Evolutionary conservation across 1,140 invertebrate genomes (phyloP).

Genomic region (Zaprionus inermis): DNA sequence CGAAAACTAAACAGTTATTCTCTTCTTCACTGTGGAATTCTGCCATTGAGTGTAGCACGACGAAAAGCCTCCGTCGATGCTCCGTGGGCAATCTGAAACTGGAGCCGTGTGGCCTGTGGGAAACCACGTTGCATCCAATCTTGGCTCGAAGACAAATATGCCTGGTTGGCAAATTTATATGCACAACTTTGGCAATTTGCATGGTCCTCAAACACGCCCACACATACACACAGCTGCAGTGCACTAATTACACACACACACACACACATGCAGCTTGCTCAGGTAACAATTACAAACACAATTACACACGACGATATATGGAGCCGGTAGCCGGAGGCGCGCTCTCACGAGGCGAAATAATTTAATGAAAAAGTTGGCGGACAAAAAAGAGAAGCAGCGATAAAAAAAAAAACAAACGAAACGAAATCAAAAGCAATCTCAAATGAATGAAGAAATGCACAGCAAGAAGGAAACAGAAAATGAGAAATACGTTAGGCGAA

Average conservation of each 20-base stretch:
- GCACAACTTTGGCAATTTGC: slow-evolving; percentile 62
- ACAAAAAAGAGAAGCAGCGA: slow-evolving; percentile 13
- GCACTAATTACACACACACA: slow-evolving; percentile 60
- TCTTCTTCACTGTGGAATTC: neutral
- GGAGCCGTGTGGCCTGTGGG: neutral
- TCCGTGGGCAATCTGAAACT: neutral
- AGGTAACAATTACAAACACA: slow-evolving; percentile 37
- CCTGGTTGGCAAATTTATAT: slow-evolving; percentile 64
- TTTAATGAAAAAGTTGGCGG: slow-evolving; percentile 27
- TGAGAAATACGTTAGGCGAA: slow-evolving; percentile 17
- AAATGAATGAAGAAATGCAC: slow-evolving; percentile 40
- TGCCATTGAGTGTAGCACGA: too few species aligned
- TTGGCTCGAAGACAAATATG: slow-evolving; percentile 66
- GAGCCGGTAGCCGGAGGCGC: neutral
- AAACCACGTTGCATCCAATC: slow-evolving; percentile 32
- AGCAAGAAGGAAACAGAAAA: slow-evolving; percentile 36
- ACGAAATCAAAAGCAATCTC: slow-evolving; percentile 57
- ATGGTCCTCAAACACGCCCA: slow-evolving; percentile 19
- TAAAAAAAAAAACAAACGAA: slow-evolving; percentile 22
- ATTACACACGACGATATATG: slow-evolving; percentile 30
- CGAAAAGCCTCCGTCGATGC: neutral
- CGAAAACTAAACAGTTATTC: neutral
- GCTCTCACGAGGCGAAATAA: slow-evolving; percentile 6
- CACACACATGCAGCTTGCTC: slow-evolving; percentile 32
- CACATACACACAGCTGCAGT: neutral